A percentile compares a stretch with the other conserved stretches of the same genome.
These are phyloP conservation scores for Odontocolon sp. DNA, from an alignment of 2,888 invertebrate genomes.

Conservation along the genomic window DNA sequence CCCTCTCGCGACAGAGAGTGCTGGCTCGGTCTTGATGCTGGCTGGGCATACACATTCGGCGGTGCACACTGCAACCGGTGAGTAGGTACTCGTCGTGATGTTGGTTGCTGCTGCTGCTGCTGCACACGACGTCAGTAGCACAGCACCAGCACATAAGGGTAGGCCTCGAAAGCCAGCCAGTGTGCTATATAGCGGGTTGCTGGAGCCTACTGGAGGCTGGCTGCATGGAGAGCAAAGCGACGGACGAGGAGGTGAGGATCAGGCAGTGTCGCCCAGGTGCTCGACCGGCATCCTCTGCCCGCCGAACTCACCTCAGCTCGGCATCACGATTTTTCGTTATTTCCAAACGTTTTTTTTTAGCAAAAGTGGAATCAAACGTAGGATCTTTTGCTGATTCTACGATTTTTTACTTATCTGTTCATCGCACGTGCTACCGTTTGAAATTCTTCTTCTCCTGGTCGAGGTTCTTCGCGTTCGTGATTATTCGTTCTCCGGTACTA, in stretches of 20 bases:
- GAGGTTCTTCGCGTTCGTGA: background rate
- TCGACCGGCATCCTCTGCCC: conserved; percentile 60
- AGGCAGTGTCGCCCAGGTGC: conserved; percentile 74
- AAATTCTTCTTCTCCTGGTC: background rate
- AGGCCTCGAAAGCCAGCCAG: conserved; percentile 54
- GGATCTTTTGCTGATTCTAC: background rate
- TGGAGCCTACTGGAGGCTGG: conserved; percentile 38
- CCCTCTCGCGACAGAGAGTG: conserved; percentile 55
- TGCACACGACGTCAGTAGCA: conserved; percentile 54
- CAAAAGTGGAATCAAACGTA: background rate
- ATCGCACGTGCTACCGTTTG: background rate
- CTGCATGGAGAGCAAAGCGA: conserved; percentile 54
- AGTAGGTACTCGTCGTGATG: conserved; percentile 44
- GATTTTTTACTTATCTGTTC: background rate
- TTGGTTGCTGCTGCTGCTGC: conserved; percentile 51
- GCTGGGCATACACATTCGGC: conserved; percentile 55
- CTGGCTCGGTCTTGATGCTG: conserved; percentile 52
- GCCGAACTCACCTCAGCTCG: conserved; percentile 44
- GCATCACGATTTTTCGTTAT: background rate
- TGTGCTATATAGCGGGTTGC: conserved; percentile 20
- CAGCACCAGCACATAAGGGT: conserved; percentile 38
- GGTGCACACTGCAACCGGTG: conserved; percentile 42
- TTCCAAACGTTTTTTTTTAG: background rate
- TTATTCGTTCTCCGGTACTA: background rate
- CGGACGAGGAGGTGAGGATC: conserved; percentile 58